Evolutionary conservation across 2,113 vertebrate species (phyloP).

Genomic region (Aramus guarauna): DNA sequence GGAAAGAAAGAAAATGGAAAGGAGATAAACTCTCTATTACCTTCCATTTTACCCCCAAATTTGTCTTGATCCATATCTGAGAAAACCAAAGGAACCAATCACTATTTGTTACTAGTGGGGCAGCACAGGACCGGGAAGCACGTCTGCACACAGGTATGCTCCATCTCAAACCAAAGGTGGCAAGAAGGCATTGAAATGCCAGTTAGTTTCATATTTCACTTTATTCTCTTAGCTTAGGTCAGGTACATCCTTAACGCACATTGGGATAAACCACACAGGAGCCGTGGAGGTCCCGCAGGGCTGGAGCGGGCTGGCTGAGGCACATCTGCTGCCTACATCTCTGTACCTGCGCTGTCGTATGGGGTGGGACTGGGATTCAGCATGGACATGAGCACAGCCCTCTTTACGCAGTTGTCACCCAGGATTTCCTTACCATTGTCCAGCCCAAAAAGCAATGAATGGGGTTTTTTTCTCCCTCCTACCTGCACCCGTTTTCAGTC

Average conservation of each 20-base stretch:
- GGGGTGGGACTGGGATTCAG: not conserved
- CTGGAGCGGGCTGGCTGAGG: not conserved
- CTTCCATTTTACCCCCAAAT: not conserved
- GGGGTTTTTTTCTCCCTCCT: not conserved
- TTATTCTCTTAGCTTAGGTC: not conserved
- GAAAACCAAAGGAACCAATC: not conserved
- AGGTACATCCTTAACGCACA: not conserved
- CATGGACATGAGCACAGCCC: not conserved
- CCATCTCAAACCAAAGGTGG: not conserved
- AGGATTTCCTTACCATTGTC: not conserved
- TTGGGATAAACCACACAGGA: not conserved
- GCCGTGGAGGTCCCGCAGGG: fast-evolving
- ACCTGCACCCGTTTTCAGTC: not conserved
- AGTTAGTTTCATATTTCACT: not conserved
- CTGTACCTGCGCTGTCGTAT: not conserved
- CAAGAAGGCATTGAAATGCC: not conserved
- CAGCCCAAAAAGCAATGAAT: not conserved
- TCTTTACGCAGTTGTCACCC: not conserved
- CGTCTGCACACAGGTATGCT: fast-evolving
- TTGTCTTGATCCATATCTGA: not conserved
- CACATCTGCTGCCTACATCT: not conserved
- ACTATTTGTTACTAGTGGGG: not conserved
- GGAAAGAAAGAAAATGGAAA: not conserved
- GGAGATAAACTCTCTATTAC: not conserved
- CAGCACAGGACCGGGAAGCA: not conserved